These are phyloP conservation scores for Belgica antarctica DNA, from an alignment of 2,888 invertebrate species.

Conservation along the genomic window DNA sequence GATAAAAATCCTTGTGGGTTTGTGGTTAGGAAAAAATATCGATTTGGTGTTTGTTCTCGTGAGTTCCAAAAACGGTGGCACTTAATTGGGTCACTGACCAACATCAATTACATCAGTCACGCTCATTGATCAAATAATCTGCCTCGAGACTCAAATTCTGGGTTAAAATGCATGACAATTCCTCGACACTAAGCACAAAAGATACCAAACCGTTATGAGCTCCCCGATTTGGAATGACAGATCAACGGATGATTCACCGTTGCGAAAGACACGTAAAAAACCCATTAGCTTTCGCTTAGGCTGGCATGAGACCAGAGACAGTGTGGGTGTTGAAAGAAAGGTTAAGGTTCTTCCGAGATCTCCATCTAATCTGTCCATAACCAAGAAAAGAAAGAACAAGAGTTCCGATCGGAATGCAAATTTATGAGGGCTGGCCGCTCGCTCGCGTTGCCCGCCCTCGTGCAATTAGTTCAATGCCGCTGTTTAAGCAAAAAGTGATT, in stretches of 20 bases:
- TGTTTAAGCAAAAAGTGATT: not conserved
- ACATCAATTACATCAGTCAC: not conserved
- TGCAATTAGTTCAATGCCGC: not conserved
- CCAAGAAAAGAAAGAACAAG: constrained; percentile 23
- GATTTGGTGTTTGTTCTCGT: not conserved
- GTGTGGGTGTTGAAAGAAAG: constrained; percentile 26
- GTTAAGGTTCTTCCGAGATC: constrained; percentile 26
- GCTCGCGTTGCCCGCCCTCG: not conserved
- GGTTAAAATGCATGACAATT: too few species aligned
- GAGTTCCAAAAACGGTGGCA: not conserved
- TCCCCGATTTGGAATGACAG: constrained; percentile 7
- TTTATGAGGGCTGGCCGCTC: not conserved
- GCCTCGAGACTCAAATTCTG: not conserved
- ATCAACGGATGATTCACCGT: not conserved
- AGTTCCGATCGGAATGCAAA: too few species aligned
- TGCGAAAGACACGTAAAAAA: not conserved
- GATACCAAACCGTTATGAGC: constrained; percentile 3
- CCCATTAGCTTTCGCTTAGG: not conserved
- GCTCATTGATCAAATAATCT: not conserved
- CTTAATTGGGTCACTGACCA: constrained; percentile 4
- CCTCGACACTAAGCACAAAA: not conserved
- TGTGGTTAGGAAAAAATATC: constrained; percentile 16
- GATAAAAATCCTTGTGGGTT: constrained; percentile 9
- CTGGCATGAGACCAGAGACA: not conserved
- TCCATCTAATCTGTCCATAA: constrained; percentile 23